Percentiles rank a stretch among this genome's conserved stretches.
phyloP scores from a whole-genome alignment of 2,113 vertebrate species.

The Bostrychus sinensis region DNA sequence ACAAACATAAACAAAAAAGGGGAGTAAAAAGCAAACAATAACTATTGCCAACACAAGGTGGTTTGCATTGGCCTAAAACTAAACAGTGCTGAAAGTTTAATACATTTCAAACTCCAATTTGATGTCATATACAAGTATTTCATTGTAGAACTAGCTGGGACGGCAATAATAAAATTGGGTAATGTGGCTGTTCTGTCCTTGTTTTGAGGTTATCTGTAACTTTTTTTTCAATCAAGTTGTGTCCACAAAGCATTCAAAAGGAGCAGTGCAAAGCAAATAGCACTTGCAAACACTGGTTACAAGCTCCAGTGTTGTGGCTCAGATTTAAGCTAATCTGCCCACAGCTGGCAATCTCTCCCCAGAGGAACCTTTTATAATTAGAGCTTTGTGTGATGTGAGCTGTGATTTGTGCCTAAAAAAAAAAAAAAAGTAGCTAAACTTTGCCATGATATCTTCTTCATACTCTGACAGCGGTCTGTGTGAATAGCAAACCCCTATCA shows the following conservation, averaged over 20 bases:
- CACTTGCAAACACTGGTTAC: conserved; percentile 14
- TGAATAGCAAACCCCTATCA: conserved; percentile 23
- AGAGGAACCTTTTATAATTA: conserved; percentile 11
- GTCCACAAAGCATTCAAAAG: conserved; percentile 17
- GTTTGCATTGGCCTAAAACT: too few relatives aligned
- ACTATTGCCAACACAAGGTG: too few relatives aligned
- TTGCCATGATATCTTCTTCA: background rate
- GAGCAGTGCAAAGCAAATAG: conserved; percentile 12
- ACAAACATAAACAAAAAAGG: too few relatives aligned
- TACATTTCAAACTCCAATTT: too few relatives aligned
- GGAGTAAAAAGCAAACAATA: too few relatives aligned
- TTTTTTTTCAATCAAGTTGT: background rate
- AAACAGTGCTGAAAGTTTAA: too few relatives aligned
- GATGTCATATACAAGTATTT: too few relatives aligned
- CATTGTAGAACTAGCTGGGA: too few relatives aligned
- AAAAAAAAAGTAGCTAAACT: background rate
- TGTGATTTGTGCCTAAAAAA: background rate
- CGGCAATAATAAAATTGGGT: too few relatives aligned
- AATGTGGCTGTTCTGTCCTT: background rate
- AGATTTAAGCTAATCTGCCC: conserved; percentile 11
- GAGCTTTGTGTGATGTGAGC: conserved; percentile 1
- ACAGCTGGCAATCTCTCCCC: conserved; percentile 2
- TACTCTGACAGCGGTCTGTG: background rate
- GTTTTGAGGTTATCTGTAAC: background rate
- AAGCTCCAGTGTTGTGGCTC: conserved; percentile 4